Base-by-base conservation (phyloP, 1,140 invertebrate genomes). In the Helicoverpa zea region DNA sequence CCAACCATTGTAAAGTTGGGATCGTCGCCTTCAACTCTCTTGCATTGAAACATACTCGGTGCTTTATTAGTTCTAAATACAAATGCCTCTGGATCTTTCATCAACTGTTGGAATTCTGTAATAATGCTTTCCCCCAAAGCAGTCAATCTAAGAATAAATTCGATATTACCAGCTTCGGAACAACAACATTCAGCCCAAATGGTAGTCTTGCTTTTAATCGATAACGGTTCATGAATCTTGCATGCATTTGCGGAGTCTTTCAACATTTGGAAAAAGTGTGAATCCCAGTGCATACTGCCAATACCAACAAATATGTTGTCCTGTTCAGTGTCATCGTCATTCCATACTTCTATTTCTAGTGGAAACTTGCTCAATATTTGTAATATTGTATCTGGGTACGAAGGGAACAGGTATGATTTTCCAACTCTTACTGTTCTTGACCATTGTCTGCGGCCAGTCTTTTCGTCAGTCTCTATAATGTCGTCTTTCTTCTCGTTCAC, bases 31-130 rank as follows among this genome's bases (percentile, higher is more conserved):
- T 94, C 92, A 58, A 94, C 80, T 63, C 90, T 87, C 49, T 90
- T 91, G 82, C 92, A 94, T 83, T 92, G 79, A 68, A 94, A 94
- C 91, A 94, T 92, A 80, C 92, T 93, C 1, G 92, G 92, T 51
- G 91, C 91, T 86, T 91, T 94, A 84, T 95, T 88, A 3, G 94
- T 95, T 87, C 92, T 89, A 87, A 95, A 94, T 29, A 94, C 91
- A 84, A 94, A 94, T 7, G 80, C 64, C 47, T 95, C 91, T 29
- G 94, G 94, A 83, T 94, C 90, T 81, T 87, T 90, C 86, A 92
- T 87, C 14, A 91, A 82, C 79, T 95, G 92, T 76, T 95, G 94
- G 76, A 92, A 95, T 73, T 95, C 92, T 70, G 94, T 95, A n/a
- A 89, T 90, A 43, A 95, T 94, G 63, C 85, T 89, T 18, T 92